Evolutionary conservation across 2,113 vertebrate genomes (phyloP).

Genomic region (Haemorhous mexicanus): DNA sequence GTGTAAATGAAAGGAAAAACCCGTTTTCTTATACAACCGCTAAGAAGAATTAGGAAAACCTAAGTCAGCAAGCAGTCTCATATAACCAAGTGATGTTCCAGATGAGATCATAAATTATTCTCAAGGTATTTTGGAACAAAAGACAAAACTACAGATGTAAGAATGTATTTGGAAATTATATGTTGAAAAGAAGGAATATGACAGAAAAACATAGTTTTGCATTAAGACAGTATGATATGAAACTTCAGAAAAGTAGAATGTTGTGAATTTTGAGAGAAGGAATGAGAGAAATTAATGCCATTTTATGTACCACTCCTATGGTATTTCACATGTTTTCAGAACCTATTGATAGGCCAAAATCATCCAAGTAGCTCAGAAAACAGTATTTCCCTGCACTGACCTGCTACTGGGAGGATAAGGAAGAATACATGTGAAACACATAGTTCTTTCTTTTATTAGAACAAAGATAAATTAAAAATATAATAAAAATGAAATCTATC

Average conservation of each 20-base stretch:
- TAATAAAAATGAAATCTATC: not conserved
- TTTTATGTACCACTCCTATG: not conserved
- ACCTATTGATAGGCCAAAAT: not conserved
- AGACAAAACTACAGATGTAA: not conserved
- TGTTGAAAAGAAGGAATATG: not conserved
- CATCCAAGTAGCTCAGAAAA: not conserved
- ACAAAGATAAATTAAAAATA: not conserved
- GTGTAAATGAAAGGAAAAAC: not conserved
- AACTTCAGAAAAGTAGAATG: not conserved
- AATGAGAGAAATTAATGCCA: not conserved
- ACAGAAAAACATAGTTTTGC: not conserved
- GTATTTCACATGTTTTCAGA: not conserved
- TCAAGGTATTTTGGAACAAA: not conserved
- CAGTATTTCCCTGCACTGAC: not conserved
- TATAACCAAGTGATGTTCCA: not conserved
- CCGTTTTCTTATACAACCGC: not conserved
- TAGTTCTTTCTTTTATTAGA: not conserved
- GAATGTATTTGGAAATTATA: not conserved
- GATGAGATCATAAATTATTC: not conserved
- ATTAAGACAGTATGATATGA: not conserved
- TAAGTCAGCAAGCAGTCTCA: not conserved
- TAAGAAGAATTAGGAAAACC: constrained; percentile 27
- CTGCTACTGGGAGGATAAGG: not conserved
- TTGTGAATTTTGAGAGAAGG: not conserved
- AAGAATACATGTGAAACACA: not conserved